A percentile compares a stretch with the other conserved stretches of the same genome.
Evolutionary conservation across 2,888 invertebrate genomes (phyloP).

Genomic region (Ormyrus pomaceus): DNA sequence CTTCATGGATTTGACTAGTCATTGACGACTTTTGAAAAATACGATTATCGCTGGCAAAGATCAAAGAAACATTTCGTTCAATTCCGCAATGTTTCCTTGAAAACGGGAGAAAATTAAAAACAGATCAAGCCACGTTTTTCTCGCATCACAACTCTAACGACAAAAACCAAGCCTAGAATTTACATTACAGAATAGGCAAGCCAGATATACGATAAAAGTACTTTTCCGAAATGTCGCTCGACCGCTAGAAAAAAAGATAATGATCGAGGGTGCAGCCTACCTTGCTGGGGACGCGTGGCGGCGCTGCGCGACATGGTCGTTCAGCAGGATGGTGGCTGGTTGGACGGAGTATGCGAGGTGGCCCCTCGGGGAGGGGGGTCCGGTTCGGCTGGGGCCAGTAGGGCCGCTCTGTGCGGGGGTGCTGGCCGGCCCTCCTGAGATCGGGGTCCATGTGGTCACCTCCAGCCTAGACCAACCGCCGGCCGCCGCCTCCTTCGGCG

Average conservation of each 20-base stretch:
- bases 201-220: too few species aligned
- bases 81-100: too few species aligned
- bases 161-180: too few species aligned
- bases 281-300: conserved; percentile 72
- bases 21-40: too few species aligned
- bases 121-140: too few species aligned
- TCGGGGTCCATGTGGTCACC: conserved; percentile 75
- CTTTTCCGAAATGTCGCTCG: too few species aligned
- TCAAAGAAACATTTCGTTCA: too few species aligned
- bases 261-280: conserved; percentile 60
- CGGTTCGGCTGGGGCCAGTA: conserved; percentile 11
- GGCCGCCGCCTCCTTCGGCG: conserved; percentile 49
- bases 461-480: conserved; percentile 58
- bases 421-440: conserved; percentile 47
- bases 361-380: conserved; percentile 61
- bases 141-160: too few species aligned
- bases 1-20: too few species aligned
- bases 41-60: too few species aligned
- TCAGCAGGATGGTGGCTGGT: conserved; percentile 39
- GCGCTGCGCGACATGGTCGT: conserved; percentile 73
- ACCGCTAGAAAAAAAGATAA: neutral
- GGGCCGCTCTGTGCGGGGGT: neutral
- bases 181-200: too few species aligned
- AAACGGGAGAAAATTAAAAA: too few species aligned
- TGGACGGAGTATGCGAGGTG: conserved; percentile 3